Evolutionary conservation across 92 coral and sea anemone genomes (phyloP).

Genomic region (Actinostola sp.): DNA sequence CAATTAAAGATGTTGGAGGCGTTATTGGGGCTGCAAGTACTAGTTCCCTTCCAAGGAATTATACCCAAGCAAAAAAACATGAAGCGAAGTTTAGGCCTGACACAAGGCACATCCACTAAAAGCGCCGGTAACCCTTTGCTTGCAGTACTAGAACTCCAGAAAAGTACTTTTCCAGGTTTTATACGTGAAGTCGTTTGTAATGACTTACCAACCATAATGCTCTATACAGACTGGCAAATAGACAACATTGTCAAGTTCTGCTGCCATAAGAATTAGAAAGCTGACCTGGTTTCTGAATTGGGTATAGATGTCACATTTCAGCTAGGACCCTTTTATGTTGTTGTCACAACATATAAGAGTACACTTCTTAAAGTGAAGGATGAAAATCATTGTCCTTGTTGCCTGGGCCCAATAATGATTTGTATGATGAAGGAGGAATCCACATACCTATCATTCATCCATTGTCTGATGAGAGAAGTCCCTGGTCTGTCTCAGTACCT

Average conservation of each 20-base stretch:
- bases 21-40: conserved; percentile 43
- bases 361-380: conserved; percentile 44
- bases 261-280: conserved; percentile 31
- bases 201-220: conserved; percentile 65
- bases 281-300: conserved; percentile 54
- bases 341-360: conserved; percentile 63
- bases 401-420: conserved; percentile 55
- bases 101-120: background rate
- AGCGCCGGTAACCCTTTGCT: conserved; percentile 51
- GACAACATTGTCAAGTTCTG: conserved; percentile 64
- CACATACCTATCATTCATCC: conserved; percentile 66
- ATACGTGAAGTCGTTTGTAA: conserved; percentile 60
- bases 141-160: conserved; percentile 66
- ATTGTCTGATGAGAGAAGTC: conserved; percentile 55
- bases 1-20: conserved; percentile 64
- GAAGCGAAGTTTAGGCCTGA: conserved; percentile 27
- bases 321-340: conserved; percentile 73
- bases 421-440: conserved; percentile 62
- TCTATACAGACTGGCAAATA: conserved; percentile 67
- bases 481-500: conserved; percentile 58
- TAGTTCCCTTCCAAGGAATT: conserved; percentile 48
- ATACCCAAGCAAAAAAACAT: conserved; percentile 28
- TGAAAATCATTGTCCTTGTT: conserved; percentile 25
- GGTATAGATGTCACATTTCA: conserved; percentile 76
- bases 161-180: conserved; percentile 52